phyloP scores from a whole-genome alignment of 2,797 vertebrate species.

The Prunella strophiata region DNA sequence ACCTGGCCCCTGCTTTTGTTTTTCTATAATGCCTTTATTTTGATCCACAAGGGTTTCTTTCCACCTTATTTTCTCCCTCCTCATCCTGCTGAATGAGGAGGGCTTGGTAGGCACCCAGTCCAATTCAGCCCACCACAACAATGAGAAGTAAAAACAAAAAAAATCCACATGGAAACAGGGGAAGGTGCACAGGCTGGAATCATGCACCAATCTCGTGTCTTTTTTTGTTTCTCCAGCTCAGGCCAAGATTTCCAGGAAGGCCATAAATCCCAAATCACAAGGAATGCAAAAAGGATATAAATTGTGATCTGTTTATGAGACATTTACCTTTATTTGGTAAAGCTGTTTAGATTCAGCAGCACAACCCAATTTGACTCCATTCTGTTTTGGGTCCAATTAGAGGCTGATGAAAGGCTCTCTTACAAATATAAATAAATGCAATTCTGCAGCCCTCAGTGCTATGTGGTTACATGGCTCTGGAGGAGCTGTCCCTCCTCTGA shows the following conservation, averaged over 20 bases:
- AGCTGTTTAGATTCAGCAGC: constrained; percentile 53
- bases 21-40: not conserved
- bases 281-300: constrained; percentile 6
- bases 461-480: not conserved
- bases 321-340: not conserved
- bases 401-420: constrained; percentile 64
- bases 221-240: not conserved
- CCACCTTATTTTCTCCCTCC: not conserved
- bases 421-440: constrained; percentile 53
- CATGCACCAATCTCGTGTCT: not conserved
- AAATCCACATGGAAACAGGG: not conserved
- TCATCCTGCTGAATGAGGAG: not conserved
- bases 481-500: not conserved
- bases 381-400: constrained; percentile 64
- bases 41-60: not conserved
- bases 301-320: constrained; percentile 27
- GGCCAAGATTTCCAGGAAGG: not conserved
- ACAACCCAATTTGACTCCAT: constrained; percentile 41
- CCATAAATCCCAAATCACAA: not conserved
- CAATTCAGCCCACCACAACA: not conserved
- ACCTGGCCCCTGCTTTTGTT: not conserved
- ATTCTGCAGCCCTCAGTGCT: constrained; percentile 40
- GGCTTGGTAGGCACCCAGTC: not conserved
- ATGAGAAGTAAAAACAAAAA: not conserved
- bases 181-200: not conserved